These are phyloP conservation scores for Raja brachyura DNA, from an alignment of 2,113 vertebrate genomes.

Conservation along the genomic window DNA sequence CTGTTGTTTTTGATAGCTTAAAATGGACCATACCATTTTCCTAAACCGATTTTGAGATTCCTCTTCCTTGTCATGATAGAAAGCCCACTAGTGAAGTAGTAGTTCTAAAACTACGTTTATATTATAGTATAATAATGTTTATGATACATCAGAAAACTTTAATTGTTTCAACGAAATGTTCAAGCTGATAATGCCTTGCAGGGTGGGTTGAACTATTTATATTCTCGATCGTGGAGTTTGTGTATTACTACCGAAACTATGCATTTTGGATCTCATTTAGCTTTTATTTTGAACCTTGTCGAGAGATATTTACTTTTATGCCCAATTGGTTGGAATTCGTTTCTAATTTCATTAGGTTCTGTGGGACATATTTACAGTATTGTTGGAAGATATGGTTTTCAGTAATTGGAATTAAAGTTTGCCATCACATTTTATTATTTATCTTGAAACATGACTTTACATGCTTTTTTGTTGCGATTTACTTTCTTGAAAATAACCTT, in stretches of 20 bases:
- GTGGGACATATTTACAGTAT: background rate
- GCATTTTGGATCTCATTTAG: background rate
- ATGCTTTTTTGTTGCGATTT: no score
- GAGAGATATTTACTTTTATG: background rate
- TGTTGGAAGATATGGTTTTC: background rate
- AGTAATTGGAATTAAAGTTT: background rate
- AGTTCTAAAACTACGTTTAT: background rate
- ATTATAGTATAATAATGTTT: background rate
- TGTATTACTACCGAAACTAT: background rate
- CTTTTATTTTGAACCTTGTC: background rate
- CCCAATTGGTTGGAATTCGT: background rate
- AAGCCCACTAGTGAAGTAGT: background rate
- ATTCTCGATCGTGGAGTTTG: background rate
- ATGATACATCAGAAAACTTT: background rate
- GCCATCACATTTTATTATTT: no score
- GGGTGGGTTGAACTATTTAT: background rate
- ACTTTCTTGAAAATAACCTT: background rate
- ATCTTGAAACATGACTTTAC: no score
- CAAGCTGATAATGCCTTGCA: background rate
- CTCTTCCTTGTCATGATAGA: background rate
- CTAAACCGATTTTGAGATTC: background rate
- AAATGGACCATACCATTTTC: background rate
- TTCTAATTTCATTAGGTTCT: background rate
- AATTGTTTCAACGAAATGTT: constrained; percentile 10
- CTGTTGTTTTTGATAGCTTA: background rate